Percentiles rank a stretch among this genome's conserved stretches.
Evolutionary conservation across 2,888 invertebrate species (phyloP).

Genomic region (Calameuta idolon): DNA sequence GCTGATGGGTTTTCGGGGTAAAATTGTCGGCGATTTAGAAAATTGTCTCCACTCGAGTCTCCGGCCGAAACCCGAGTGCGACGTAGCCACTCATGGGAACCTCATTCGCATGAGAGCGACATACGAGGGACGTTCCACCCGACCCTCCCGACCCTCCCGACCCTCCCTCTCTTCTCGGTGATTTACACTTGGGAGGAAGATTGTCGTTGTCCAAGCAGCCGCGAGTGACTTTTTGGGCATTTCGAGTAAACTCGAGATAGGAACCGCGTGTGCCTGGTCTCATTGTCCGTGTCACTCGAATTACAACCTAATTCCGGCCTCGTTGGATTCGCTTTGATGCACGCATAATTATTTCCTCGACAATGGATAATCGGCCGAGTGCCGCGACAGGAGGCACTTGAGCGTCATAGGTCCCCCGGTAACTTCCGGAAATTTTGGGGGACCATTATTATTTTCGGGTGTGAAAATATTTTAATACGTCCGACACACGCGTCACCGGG

Average conservation of each 20-base stretch:
- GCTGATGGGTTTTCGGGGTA: constrained; percentile 5
- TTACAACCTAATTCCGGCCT: constrained; percentile 31
- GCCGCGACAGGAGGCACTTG: constrained; percentile 16
- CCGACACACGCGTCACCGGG: background rate
- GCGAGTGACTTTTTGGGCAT: background rate
- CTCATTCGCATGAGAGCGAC: constrained; percentile 2
- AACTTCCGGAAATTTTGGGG: constrained; percentile 26
- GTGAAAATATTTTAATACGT: constrained; percentile 33
- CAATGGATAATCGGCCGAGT: constrained; percentile 23
- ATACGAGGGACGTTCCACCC: background rate
- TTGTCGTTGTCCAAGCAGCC: background rate
- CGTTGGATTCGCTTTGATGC: constrained; percentile 20
- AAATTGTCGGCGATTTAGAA: constrained; percentile 15
- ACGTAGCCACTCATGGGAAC: constrained; percentile 2
- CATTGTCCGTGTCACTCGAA: constrained; percentile 25
- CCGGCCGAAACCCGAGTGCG: background rate
- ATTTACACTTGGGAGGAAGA: background rate
- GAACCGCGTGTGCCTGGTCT: constrained; percentile 10
- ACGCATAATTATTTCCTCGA: constrained; percentile 22
- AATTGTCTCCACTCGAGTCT: constrained; percentile 2
- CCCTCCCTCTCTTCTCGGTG: background rate
- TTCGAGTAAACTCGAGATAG: background rate
- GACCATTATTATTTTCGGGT: constrained; percentile 33
- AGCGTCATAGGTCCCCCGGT: constrained; percentile 15
- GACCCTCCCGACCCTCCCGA: rapidly evolving